A percentile compares a stretch with the other conserved stretches of the same genome.
phyloP scores from a whole-genome alignment of 1,140 invertebrate species.

The Stegodyphus mimosarum region DNA sequence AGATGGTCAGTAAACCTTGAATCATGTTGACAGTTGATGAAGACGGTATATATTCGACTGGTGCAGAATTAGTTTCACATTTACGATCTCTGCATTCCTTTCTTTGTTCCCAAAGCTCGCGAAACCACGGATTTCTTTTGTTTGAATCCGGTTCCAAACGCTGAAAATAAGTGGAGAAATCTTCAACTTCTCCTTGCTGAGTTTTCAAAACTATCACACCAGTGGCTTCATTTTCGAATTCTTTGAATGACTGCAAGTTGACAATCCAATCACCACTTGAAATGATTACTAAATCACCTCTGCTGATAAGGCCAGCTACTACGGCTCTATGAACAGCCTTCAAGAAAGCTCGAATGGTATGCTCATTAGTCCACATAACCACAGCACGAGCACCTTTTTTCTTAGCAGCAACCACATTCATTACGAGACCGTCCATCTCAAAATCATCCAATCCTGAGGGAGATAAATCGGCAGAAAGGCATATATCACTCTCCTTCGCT shows the following conservation, averaged over 20 bases:
- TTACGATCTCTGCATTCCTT: slow-evolving; percentile 60
- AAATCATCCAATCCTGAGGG: not conserved
- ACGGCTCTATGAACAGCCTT: slow-evolving; percentile 64
- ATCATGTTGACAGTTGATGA: slow-evolving; percentile 68
- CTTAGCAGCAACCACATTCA: slow-evolving; percentile 32
- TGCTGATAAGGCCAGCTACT: slow-evolving; percentile 55
- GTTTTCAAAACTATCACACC: slow-evolving; percentile 50
- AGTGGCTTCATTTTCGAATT: slow-evolving; percentile 42
- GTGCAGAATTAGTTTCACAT: slow-evolving; percentile 60
- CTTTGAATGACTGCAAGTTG: slow-evolving; percentile 42
- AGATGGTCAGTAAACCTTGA: slow-evolving; percentile 66
- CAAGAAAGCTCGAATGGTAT: slow-evolving; percentile 63
- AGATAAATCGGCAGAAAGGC: slow-evolving; percentile 59
- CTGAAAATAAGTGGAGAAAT: slow-evolving; percentile 65
- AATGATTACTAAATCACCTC: slow-evolving; percentile 61
- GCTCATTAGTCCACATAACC: slow-evolving; percentile 56
- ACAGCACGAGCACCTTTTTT: slow-evolving; percentile 60
- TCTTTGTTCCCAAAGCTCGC: slow-evolving; percentile 69
- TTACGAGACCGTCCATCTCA: slow-evolving; percentile 27
- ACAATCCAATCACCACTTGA: slow-evolving; percentile 62
- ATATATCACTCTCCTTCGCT: slow-evolving; percentile 63
- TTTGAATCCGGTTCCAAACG: slow-evolving; percentile 64
- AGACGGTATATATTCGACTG: slow-evolving; percentile 66
- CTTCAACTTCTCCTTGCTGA: slow-evolving; percentile 58
- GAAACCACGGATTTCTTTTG: slow-evolving; percentile 69